These are phyloP conservation scores for Peromyscus attwateri DNA, from an alignment of 2,797 vertebrate species.

Conservation along the genomic window DNA sequence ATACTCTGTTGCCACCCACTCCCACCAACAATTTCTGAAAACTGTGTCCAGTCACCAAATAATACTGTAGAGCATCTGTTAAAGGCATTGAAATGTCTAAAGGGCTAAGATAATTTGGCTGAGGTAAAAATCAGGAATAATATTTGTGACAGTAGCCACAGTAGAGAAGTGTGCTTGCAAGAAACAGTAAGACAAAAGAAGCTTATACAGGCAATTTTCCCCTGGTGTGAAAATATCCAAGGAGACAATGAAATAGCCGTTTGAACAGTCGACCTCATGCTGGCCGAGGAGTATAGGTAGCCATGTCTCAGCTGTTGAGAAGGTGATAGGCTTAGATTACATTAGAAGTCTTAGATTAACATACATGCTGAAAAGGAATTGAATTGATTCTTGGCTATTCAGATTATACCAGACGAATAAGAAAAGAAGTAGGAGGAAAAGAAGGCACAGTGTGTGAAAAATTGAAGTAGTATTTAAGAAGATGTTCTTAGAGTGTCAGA, in stretches of 20 bases:
- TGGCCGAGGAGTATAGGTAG: background rate
- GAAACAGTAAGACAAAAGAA: slow-evolving; percentile 46
- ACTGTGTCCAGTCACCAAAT: slow-evolving; percentile 57
- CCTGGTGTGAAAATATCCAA: slow-evolving; percentile 26
- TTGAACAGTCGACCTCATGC: background rate
- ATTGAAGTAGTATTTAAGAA: background rate
- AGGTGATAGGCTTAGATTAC: background rate
- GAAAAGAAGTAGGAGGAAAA: background rate
- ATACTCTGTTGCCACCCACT: slow-evolving; percentile 75
- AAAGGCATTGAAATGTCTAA: slow-evolving; percentile 70
- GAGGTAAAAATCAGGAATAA: slow-evolving; percentile 61
- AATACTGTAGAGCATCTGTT: slow-evolving; percentile 77
- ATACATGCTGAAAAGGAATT: background rate
- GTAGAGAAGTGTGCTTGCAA: background rate
- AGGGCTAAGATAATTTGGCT: slow-evolving; percentile 63
- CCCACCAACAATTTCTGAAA: slow-evolving; percentile 76
- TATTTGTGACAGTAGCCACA: slow-evolving; percentile 31
- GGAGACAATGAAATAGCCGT: background rate
- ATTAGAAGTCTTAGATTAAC: background rate
- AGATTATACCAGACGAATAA: background rate
- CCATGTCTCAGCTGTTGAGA: background rate
- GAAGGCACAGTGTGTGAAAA: background rate
- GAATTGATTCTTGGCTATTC: background rate
- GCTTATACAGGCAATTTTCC: slow-evolving; percentile 6
- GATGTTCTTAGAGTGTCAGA: background rate